These are phyloP conservation scores for Chauna torquata DNA, from an alignment of 2,113 vertebrate genomes.

Conservation along the genomic window DNA sequence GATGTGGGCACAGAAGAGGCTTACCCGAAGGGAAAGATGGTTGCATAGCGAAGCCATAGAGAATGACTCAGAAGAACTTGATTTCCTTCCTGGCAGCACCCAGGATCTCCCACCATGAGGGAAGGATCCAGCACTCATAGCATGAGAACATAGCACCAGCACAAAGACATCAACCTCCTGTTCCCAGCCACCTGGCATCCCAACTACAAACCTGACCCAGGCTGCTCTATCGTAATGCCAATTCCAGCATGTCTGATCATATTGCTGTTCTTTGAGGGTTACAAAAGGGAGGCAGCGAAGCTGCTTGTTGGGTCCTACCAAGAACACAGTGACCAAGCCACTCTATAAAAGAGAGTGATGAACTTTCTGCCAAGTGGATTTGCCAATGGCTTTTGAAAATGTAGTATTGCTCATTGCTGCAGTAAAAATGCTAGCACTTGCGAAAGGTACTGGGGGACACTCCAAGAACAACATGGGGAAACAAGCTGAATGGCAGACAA, in stretches of 20 bases:
- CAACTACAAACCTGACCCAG: neutral
- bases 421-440: neutral
- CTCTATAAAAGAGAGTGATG: fast-evolving
- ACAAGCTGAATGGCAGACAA: neutral
- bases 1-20: neutral
- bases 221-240: neutral
- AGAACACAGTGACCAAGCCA: neutral
- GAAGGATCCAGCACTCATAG: neutral
- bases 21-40: neutral
- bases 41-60: neutral
- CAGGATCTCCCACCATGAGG: neutral
- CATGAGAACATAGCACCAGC: neutral
- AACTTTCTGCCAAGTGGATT: neutral
- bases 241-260: fast-evolving
- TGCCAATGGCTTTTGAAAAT: neutral
- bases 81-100: neutral
- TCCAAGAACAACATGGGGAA: neutral
- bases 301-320: neutral
- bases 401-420: neutral
- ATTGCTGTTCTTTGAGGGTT: neutral
- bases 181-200: neutral
- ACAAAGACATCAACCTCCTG: neutral
- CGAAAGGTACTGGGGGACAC: neutral
- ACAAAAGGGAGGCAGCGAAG: neutral
- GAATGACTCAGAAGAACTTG: neutral